These are phyloP conservation scores for Anticlea derivata DNA, from an alignment of 2,888 invertebrate species.

Conservation along the genomic window DNA sequence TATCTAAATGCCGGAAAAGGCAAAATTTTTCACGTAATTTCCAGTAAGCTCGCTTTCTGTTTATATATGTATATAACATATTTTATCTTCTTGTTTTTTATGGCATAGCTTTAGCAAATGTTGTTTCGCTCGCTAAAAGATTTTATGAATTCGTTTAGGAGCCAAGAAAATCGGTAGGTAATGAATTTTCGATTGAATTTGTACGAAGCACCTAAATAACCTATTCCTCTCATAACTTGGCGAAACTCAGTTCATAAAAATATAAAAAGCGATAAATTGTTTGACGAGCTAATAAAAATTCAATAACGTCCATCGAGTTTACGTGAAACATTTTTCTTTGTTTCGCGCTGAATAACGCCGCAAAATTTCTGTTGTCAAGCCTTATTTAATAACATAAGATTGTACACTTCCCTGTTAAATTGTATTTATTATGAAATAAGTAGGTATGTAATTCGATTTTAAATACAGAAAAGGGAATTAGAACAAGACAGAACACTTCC, in stretches of 20 bases:
- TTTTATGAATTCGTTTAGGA: no score
- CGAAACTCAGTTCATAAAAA: background rate
- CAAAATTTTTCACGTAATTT: background rate
- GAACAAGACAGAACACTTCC: constrained; percentile 1
- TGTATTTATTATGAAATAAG: no score
- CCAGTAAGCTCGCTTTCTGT: background rate
- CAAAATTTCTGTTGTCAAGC: background rate
- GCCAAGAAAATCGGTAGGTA: no score
- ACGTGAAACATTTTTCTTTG: background rate
- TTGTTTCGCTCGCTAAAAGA: no score
- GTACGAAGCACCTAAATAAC: no score
- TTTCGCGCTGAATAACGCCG: background rate
- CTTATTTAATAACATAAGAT: no score
- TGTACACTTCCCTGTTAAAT: no score
- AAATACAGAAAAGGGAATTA: background rate
- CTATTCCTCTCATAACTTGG: no score
- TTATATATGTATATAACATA: no score
- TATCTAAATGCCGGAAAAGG: background rate
- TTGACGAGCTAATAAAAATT: background rate
- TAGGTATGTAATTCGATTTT: no score
- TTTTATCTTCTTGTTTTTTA: background rate
- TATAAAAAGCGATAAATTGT: background rate
- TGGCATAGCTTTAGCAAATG: no score
- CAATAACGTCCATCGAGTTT: background rate
- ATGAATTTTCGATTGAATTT: no score